Percentiles rank a stretch among this genome's conserved stretches.
phyloP scores from a whole-genome alignment of 2,113 vertebrate species.

The Mirounga angustirostris region DNA sequence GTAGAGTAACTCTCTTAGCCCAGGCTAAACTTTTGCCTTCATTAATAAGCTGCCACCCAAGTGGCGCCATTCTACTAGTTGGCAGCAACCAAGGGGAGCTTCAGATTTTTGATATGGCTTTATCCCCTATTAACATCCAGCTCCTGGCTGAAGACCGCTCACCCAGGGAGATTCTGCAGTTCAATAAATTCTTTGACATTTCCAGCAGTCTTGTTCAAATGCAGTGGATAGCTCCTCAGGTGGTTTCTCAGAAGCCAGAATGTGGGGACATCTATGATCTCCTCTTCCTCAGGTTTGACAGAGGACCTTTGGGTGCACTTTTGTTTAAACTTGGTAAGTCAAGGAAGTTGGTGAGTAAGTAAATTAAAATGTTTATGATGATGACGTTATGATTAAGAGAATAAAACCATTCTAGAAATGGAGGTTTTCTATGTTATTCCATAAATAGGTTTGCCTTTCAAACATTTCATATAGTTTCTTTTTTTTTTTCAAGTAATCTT shows the following conservation, averaged over 20 bases:
- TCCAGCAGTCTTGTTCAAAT: constrained; percentile 91
- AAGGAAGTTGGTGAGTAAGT: constrained; percentile 40
- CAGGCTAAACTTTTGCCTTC: constrained; percentile 90
- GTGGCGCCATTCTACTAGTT: constrained; percentile 89
- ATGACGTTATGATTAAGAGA: constrained; percentile 22
- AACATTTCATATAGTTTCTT: not conserved
- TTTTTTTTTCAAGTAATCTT: not conserved
- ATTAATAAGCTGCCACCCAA: constrained; percentile 93
- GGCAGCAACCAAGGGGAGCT: constrained; percentile 94
- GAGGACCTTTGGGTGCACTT: constrained; percentile 93
- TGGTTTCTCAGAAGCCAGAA: constrained; percentile 78
- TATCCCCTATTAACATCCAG: constrained; percentile 92
- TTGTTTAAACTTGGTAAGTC: constrained; percentile 94
- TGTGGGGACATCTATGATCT: constrained; percentile 85
- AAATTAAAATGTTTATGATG: constrained; percentile 20
- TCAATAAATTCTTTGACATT: constrained; percentile 89
- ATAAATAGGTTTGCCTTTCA: constrained; percentile 28
- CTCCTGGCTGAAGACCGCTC: constrained; percentile 92
- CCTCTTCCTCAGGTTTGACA: constrained; percentile 92
- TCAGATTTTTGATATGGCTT: constrained; percentile 94
- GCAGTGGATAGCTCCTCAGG: constrained; percentile 89
- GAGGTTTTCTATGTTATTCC: constrained; percentile 45
- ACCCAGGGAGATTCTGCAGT: constrained; percentile 89
- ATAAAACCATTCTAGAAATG: not conserved
- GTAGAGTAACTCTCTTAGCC: constrained; percentile 88